Evolutionary conservation across 2,113 vertebrate species (phyloP).

Genomic region (Hemiprocne comata): DNA sequence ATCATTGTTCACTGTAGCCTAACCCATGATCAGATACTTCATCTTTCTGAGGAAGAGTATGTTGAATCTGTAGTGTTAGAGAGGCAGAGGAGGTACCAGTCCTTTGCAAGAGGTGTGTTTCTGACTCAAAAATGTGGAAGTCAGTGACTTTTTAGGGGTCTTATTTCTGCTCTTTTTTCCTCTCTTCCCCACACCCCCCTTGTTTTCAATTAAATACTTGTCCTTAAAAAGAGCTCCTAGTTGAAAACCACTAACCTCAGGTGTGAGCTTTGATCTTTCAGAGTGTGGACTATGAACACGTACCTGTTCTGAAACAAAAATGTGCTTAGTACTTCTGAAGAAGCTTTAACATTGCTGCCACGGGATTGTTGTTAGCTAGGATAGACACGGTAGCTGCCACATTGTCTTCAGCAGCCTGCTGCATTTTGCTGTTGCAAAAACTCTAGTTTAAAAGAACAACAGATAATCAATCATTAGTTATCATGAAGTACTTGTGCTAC

Average conservation of each 20-base stretch:
- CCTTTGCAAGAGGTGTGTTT: not conserved
- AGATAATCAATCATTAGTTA: not conserved
- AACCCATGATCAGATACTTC: not conserved
- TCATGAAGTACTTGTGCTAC: not conserved
- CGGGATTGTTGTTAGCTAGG: not conserved
- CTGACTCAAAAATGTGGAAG: not conserved
- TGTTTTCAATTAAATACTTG: not conserved
- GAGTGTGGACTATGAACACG: not conserved
- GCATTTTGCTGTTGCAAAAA: not conserved
- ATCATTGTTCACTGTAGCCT: not conserved
- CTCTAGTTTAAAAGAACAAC: not conserved
- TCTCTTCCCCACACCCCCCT: no score
- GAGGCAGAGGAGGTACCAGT: not conserved
- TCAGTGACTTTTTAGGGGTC: not conserved
- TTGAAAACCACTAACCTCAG: not conserved
- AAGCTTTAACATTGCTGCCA: not conserved
- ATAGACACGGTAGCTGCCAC: not conserved
- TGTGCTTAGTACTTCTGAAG: not conserved
- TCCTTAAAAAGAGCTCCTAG: not conserved
- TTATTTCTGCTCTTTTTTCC: not conserved
- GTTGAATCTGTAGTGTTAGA: not conserved
- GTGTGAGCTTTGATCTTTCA: not conserved
- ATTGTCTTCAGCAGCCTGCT: not conserved
- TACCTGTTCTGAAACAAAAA: not conserved
- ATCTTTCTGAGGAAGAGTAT: not conserved